These are phyloP conservation scores for Penaeus monodon DNA, from an alignment of 2,888 invertebrate genomes.

Conservation along the genomic window DNA sequence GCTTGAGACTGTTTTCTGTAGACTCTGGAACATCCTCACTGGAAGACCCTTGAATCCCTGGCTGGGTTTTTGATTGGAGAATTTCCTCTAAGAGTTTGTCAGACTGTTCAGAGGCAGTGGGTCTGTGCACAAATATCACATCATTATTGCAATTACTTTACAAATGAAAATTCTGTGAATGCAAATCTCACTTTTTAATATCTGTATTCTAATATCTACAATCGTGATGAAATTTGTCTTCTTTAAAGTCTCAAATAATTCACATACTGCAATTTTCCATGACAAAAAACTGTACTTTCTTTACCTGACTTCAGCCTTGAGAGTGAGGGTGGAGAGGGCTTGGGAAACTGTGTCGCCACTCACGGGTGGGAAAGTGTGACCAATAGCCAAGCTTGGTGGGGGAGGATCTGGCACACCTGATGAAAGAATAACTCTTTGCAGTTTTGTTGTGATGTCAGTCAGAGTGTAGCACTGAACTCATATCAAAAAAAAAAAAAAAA, in stretches of 20 bases:
- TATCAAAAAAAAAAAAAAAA: too few relatives aligned
- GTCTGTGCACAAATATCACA: neutral
- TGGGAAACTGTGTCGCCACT: slow-evolving; percentile 4
- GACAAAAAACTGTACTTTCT: neutral
- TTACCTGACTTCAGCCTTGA: slow-evolving; percentile 31
- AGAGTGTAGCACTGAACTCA: too few relatives aligned
- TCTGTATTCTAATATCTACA: too few relatives aligned
- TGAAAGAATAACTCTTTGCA: neutral
- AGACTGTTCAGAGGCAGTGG: slow-evolving; percentile 26
- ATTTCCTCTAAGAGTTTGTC: slow-evolving; percentile 51
- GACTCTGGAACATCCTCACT: neutral
- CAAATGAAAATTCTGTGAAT: neutral
- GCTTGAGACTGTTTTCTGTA: neutral
- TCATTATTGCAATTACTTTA: neutral
- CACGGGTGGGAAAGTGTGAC: neutral
- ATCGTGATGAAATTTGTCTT: too few relatives aligned
- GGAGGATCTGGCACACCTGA: slow-evolving; percentile 29
- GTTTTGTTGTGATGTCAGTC: too few relatives aligned
- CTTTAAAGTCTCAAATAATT: too few relatives aligned
- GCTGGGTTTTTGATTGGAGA: slow-evolving; percentile 27
- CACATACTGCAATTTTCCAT: too few relatives aligned
- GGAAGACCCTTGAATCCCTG: neutral
- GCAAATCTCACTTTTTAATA: too few relatives aligned
- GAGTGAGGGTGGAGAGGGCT: slow-evolving; percentile 29
- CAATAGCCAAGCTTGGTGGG: slow-evolving; percentile 37